Conservation (phyloP, 2,888 invertebrate genomes). For the Meteorus cinctellus region DNA sequence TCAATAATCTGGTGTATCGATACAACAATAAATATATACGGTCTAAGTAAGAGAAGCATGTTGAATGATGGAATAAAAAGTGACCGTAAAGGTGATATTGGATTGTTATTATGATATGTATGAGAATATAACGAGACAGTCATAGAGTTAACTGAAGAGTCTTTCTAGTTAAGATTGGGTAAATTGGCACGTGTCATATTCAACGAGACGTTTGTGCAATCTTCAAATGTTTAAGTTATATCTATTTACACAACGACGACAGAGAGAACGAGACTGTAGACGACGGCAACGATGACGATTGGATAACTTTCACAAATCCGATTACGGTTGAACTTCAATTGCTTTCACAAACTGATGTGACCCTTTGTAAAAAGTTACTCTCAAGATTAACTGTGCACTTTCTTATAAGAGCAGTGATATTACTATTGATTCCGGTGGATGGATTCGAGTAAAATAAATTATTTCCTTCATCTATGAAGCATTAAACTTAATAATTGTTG, state of each 20-base stretch:
- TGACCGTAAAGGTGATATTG: too few relatives aligned
- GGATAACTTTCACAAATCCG: constrained; percentile 37
- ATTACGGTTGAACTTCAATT: constrained; percentile 39
- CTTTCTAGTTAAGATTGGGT: constrained; percentile 4
- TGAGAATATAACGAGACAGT: neutral
- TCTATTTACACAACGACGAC: constrained; percentile 1
- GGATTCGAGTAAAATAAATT: neutral
- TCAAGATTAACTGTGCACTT: constrained; percentile 28
- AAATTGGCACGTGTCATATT: constrained; percentile 17
- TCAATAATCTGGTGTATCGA: constrained; percentile 33
- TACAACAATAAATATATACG: constrained; percentile 28
- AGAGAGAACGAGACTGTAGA: neutral
- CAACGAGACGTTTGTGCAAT: constrained; percentile 31
- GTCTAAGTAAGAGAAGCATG: neutral
- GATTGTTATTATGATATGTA: too few relatives aligned
- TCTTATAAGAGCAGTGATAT: neutral
- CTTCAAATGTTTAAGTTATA: constrained; percentile 18
- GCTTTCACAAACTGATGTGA: constrained; percentile 35
- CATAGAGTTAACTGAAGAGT: neutral
- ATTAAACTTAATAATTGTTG: too few relatives aligned
- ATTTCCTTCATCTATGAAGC: too few relatives aligned
- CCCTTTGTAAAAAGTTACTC: constrained; percentile 21
- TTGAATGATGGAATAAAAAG: neutral
- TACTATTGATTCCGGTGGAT: constrained; percentile 2
- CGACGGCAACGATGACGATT: constrained; percentile 23